These are phyloP conservation scores for Sarotherodon lohbergeri DNA, from an alignment of 2,113 vertebrate species.

Conservation along the genomic window DNA sequence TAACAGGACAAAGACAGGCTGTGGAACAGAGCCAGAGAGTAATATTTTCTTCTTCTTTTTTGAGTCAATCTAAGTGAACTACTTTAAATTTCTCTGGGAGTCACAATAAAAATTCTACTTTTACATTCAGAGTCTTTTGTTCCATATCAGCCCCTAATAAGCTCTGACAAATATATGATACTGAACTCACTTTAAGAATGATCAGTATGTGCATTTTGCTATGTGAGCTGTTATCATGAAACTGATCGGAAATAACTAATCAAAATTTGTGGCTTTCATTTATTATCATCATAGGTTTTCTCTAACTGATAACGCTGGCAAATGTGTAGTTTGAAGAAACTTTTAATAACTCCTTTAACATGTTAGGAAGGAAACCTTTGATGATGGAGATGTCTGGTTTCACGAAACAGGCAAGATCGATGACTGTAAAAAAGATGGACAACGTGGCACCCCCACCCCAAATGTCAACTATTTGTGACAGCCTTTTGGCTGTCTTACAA, in stretches of 20 bases:
- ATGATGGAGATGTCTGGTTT: neutral
- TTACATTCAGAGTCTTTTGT: neutral
- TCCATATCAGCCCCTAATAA: neutral
- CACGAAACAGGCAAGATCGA: neutral
- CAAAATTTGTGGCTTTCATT: neutral
- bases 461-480: neutral
- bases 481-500: neutral
- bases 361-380: neutral
- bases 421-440: neutral
- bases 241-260: neutral
- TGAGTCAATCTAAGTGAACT: neutral
- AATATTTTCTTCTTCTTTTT: neutral
- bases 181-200: neutral
- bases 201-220: neutral
- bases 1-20: neutral
- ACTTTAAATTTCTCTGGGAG: neutral
- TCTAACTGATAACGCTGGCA: neutral
- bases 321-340: neutral
- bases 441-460: neutral
- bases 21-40: neutral
- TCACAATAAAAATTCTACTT: neutral
- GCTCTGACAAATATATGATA: neutral
- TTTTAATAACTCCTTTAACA: neutral
- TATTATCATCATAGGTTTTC: neutral
- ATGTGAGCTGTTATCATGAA: neutral